Conservation (phyloP, 2,888 invertebrate species). For the Dynastes hyllus region DNA sequence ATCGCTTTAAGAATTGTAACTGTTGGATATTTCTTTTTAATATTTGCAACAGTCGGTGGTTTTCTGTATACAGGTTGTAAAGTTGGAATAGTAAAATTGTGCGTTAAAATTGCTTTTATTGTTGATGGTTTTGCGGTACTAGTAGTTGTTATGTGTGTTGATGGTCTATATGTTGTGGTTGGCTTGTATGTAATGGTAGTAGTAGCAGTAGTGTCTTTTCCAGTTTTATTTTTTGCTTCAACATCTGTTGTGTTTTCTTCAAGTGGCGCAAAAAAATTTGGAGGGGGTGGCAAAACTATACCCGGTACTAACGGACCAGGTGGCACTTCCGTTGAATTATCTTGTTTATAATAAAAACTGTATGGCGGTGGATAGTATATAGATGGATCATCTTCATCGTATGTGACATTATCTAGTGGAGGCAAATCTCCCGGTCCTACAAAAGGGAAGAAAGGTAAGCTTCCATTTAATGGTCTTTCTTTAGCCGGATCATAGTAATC, state of each 20-base stretch:
- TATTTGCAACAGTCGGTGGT: conserved; percentile 45
- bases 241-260: conserved; percentile 71
- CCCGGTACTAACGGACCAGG: conserved; percentile 92
- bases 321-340: conserved; percentile 81
- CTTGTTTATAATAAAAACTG: conserved; percentile 87
- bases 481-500: conserved; percentile 67
- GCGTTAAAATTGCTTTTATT: conserved; percentile 37
- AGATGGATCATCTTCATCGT: conserved; percentile 93
- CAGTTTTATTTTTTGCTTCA: conserved; percentile 51
- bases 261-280: conserved; percentile 86
- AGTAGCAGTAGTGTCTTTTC: conserved; percentile 65
- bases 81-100: conserved; percentile 69
- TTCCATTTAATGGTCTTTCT: conserved; percentile 68
- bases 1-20: conserved; percentile 68
- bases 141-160: conserved; percentile 66
- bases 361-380: conserved; percentile 94
- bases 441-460: conserved; percentile 69
- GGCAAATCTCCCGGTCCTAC: conserved; percentile 77
- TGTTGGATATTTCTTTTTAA: conserved; percentile 59
- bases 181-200: conserved; percentile 61
- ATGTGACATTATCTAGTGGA: conserved; percentile 72
- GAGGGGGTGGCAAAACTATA: conserved; percentile 90
- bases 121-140: conserved; percentile 58
- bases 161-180: conserved; percentile 65
- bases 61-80: conserved; percentile 42